A percentile compares a stretch with the other conserved stretches of the same genome.
Evolutionary conservation across 2,797 vertebrate species (phyloP).

Genomic region (Clarias platycephalus): DNA sequence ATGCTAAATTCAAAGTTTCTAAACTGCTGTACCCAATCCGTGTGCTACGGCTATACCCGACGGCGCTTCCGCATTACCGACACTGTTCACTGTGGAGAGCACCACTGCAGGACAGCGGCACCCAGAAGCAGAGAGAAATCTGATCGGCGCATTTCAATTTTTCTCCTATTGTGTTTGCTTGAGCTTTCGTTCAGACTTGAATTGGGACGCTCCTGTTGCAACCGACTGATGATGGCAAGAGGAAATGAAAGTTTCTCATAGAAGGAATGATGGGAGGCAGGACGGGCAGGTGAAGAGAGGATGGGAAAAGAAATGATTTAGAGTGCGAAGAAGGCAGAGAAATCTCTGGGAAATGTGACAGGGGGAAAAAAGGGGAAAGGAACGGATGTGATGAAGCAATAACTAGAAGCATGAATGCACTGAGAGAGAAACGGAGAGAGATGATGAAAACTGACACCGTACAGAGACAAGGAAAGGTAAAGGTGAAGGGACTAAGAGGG

Average conservation of each 20-base stretch:
- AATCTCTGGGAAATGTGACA: not conserved
- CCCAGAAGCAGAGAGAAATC: conserved; percentile 23
- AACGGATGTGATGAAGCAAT: conserved; percentile 7
- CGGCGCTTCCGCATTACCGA: conserved; percentile 51
- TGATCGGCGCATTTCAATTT: conserved; percentile 21
- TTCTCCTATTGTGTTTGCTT: conserved; percentile 18
- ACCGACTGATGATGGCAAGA: not conserved
- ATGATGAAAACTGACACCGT: conserved; percentile 12
- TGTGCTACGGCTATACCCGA: conserved; percentile 50
- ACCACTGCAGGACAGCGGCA: conserved; percentile 52
- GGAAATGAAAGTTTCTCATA: conserved; percentile 26
- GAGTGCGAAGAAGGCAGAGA: conserved; percentile 7
- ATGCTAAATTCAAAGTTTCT: conserved; percentile 37
- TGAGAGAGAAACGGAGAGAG: conserved; percentile 5
- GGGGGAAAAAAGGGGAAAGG: not conserved
- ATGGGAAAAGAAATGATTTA: conserved; percentile 3
- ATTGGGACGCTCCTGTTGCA: conserved; percentile 14
- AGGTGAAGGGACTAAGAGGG: conserved; percentile 8
- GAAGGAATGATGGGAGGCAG: conserved; percentile 5
- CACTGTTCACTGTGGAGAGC: conserved; percentile 48
- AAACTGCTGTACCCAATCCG: conserved; percentile 38
- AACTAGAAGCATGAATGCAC: conserved; percentile 12
- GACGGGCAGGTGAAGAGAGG: not conserved
- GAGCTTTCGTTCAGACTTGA: not conserved
- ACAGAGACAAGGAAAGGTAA: not conserved